Evolutionary conservation across 2,888 invertebrate species (phyloP).

Genomic region (Sylvicola cinctus): DNA sequence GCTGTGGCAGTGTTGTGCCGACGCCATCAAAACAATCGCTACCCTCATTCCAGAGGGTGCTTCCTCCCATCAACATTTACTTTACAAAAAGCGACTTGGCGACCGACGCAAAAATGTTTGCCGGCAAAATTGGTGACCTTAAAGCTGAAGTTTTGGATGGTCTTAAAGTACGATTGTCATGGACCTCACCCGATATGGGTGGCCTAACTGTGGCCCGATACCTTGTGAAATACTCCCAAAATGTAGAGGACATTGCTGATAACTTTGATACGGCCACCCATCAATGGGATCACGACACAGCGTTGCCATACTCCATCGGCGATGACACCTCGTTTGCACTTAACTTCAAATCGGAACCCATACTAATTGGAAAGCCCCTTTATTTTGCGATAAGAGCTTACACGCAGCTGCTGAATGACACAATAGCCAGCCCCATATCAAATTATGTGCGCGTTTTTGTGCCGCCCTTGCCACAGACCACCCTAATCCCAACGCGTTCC

Average conservation of each 20-base stretch:
- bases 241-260: conserved; percentile 26
- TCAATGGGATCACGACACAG: conserved; percentile 23
- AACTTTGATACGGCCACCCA: conserved; percentile 26
- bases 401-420: conserved; percentile 19
- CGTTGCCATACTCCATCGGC: conserved; percentile 26
- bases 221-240: conserved; percentile 28
- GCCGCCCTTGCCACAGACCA: conserved; percentile 30
- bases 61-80: conserved; percentile 27
- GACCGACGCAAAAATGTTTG: conserved; percentile 2
- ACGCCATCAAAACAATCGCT: conserved; percentile 26
- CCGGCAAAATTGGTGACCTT: conserved; percentile 33
- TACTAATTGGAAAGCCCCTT: conserved; percentile 27
- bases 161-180: conserved; percentile 29
- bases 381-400: conserved; percentile 32
- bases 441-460: conserved; percentile 32
- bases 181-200: conserved; percentile 39
- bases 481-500: conserved; percentile 15
- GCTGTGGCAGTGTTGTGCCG: conserved; percentile 32
- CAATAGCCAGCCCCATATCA: conserved; percentile 27
- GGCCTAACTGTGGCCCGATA: conserved; percentile 29
- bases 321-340: conserved; percentile 29
- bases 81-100: conserved; percentile 14
- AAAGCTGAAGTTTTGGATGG: conserved; percentile 26
- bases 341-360: conserved; percentile 26
- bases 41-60: conserved; percentile 29